Conservation (phyloP, 2,113 vertebrate genomes). For the Danio rerio region GRCz12tu NC_133182.1:23143001-23143500, state of each 20-base stretch:
- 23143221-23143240: neutral
- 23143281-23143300: neutral
- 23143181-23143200: conserved; percentile 26
- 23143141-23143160: neutral
- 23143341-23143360: neutral
- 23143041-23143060: conserved; percentile 1
- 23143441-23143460: conserved; percentile 5
- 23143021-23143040: conserved; percentile 19
- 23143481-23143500: conserved; percentile 3
- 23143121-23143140: conserved; percentile 13
- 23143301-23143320: neutral
- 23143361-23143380: neutral
- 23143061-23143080: neutral
- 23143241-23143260: neutral
- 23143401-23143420: neutral
- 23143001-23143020: conserved; percentile 20
- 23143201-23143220: conserved; percentile 19
- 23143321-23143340: neutral
- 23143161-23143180: conserved; percentile 22
- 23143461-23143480: neutral
- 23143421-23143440: conserved; percentile 12
- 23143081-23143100: neutral
- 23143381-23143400: neutral
- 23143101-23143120: neutral
- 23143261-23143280: conserved; percentile 14